These are phyloP conservation scores for Caretta caretta DNA, from an alignment of 2,113 vertebrate genomes.

Conservation along the genomic window DNA sequence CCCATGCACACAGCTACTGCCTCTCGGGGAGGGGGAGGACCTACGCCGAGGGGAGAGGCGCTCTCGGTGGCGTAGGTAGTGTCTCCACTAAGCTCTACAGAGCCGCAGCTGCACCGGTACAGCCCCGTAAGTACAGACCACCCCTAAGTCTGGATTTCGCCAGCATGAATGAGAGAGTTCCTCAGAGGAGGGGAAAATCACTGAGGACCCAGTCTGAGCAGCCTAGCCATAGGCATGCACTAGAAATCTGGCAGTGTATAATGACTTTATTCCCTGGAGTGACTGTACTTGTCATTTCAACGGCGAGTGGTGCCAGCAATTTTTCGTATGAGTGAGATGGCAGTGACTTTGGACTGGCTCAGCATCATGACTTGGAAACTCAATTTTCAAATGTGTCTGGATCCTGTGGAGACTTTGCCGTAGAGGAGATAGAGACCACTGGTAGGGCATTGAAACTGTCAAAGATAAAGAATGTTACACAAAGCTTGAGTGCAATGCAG, in stretches of 20 bases:
- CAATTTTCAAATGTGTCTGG: background rate
- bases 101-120: background rate
- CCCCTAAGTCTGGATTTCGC: background rate
- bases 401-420: background rate
- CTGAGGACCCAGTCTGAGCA: background rate
- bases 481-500: background rate
- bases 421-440: background rate
- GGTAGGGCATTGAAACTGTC: background rate
- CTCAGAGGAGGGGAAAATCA: background rate
- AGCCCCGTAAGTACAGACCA: background rate
- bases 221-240: background rate
- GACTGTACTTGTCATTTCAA: background rate
- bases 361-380: background rate
- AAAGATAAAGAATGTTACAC: background rate
- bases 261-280: background rate
- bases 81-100: background rate
- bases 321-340: background rate
- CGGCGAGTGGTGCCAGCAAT: background rate
- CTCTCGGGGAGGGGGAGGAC: background rate
- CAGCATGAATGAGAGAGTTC: background rate
- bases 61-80: background rate
- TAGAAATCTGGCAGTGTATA: background rate
- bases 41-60: no score
- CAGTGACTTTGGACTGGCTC: background rate
- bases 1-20: no score